Evolutionary conservation across 1,140 invertebrate genomes (phyloP), one percentile per base, ranked within the genome.

Genomic region (Drosophila prosaltans): DNA sequence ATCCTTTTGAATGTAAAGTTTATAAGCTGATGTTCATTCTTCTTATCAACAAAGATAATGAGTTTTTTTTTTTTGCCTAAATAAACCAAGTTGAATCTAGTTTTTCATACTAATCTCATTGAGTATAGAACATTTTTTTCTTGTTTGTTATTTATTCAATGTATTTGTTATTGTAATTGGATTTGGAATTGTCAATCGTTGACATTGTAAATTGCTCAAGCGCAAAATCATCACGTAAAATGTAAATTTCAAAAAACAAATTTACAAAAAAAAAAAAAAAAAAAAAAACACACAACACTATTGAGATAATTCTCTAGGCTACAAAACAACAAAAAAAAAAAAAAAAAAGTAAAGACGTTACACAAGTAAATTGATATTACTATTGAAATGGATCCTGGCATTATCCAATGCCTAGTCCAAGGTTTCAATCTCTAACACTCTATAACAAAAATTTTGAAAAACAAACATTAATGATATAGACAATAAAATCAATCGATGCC

Each of bases 321-420:
- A 74, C 48, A 61, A 67, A 36, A 30, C 28, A 30, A 30, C 28
- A 30, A 0, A 30, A 30, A 30, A 2, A 30, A 30, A 30, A 30
- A 2, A 30, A 30, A 30, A 30, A 61, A n/a, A 4, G 11, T n/a
- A 21, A 63, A 63, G 40, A 58, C 72, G 75, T 78, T 77, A 63
- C 75, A 78, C 62, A 78, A 72, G 62, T 65, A 67, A 74, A 74
- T 74, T 24, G 43, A 67, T 48, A 55, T 58, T 77, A 62, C 59
- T 58, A 71, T 78, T 78, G 75, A 16, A 78, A 72, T 69, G 65
- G 69, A 30, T 48, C 54, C 74, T 78, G 75, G 57, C 74, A 78
- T 72, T 78, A 78, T 78, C 69, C 75, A 78, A 78, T 78, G 75
- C 75, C 74, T 78, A 78, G 75, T 72, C 74, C 75, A 78, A 78